Conservation (phyloP, 2,888 invertebrate species). For the Chesias legatella region DNA sequence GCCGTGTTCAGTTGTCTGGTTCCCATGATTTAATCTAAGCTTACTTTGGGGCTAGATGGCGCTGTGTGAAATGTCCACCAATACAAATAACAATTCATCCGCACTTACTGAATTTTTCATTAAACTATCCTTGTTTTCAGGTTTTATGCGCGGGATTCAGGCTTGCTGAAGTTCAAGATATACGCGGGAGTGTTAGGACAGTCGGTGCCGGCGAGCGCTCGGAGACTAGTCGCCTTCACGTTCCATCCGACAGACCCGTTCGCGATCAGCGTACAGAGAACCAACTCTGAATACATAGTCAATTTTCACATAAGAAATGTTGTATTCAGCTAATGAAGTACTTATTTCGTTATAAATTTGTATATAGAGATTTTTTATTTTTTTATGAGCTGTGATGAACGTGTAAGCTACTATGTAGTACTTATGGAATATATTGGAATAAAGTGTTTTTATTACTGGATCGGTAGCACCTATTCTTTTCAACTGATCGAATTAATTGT, state of each 20-base stretch:
- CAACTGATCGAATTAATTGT: too few relatives aligned
- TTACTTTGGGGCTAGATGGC: too few relatives aligned
- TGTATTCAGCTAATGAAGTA: conserved; percentile 56
- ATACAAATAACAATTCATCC: too few relatives aligned
- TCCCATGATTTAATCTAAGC: too few relatives aligned
- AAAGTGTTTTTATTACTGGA: too few relatives aligned
- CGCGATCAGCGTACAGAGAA: conserved; percentile 96
- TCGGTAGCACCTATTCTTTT: too few relatives aligned
- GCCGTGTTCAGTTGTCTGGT: too few relatives aligned
- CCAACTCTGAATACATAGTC: conserved; percentile 95
- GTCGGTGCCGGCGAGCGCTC: conserved; percentile 83
- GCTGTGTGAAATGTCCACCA: too few relatives aligned
- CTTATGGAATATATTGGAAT: too few relatives aligned
- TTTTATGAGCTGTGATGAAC: conserved; percentile 8
- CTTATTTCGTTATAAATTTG: neutral
- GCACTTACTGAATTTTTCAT: too few relatives aligned
- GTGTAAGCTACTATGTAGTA: conserved; percentile 37
- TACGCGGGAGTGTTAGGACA: conserved; percentile 90
- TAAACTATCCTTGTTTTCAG: conserved; percentile 55
- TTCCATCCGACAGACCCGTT: conserved; percentile 98
- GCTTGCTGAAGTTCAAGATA: conserved; percentile 91
- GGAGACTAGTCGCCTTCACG: conserved; percentile 94
- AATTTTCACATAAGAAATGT: conserved; percentile 94
- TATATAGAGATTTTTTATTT: conserved; percentile 2
- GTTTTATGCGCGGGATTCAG: conserved; percentile 91